Percentiles rank a stretch among this genome's conserved stretches.
Conservation (phyloP, 1,140 invertebrate species). For the Aphelinus certus region DNA sequence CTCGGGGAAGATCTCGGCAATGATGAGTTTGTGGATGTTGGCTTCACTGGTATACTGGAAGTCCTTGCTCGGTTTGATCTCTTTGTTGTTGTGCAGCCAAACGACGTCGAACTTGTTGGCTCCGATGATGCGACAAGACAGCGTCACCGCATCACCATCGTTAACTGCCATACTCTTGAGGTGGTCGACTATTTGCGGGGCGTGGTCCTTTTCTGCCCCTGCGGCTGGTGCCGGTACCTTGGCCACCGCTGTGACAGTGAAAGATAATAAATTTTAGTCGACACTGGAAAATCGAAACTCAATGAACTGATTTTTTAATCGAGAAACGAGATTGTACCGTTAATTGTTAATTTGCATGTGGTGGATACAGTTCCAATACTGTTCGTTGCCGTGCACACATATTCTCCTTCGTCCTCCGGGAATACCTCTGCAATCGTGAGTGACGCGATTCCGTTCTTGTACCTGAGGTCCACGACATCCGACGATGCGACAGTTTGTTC, state of each 20-base stretch:
- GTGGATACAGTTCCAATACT: slow-evolving; percentile 85
- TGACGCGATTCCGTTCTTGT: slow-evolving; percentile 86
- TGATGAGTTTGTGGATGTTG: slow-evolving; percentile 89
- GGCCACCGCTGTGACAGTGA: too few species aligned
- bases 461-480: slow-evolving; percentile 89
- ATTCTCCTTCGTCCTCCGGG: slow-evolving; percentile 92
- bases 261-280: not conserved
- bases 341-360: slow-evolving; percentile 82
- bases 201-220: slow-evolving; percentile 70
- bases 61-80: slow-evolving; percentile 95
- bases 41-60: slow-evolving; percentile 92
- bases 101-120: slow-evolving; percentile 90
- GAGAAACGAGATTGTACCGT: slow-evolving; percentile 63
- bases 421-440: slow-evolving; percentile 90
- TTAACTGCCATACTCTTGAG: slow-evolving; percentile 81
- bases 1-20: slow-evolving; percentile 95
- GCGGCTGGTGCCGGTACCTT: slow-evolving; percentile 46
- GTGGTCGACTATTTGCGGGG: slow-evolving; percentile 86
- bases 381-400: slow-evolving; percentile 89
- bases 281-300: slow-evolving; percentile 9
- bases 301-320: not conserved
- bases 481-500: slow-evolving; percentile 79
- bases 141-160: slow-evolving; percentile 85
- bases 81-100: slow-evolving; percentile 96
- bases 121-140: slow-evolving; percentile 87